Base-by-base conservation (phyloP, 2,888 invertebrate genomes). In the Micropterix aruncella region DNA sequence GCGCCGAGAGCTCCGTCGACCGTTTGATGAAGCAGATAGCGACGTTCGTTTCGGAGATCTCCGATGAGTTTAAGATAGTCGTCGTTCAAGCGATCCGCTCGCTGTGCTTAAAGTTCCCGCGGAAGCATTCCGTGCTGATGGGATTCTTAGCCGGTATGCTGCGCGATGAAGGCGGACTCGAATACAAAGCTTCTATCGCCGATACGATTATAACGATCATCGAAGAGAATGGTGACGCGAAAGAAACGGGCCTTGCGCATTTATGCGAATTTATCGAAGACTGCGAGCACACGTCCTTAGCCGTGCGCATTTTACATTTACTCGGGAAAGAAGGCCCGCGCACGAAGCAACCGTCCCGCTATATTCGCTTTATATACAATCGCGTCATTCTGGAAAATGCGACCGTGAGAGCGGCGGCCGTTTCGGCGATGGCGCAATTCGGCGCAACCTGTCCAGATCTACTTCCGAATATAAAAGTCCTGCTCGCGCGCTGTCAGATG, bases 11-110 rank as follows among this genome's bases (percentile, higher is more conserved):
- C 44, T 96, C 95, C 0, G 94, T 99, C 0, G 99, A 99, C 59
- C 78, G 99, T 44, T 69, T 99, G n/a, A 97, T 99, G 97, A 97
- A 99, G 62, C 97, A 99, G 65, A 99, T 99, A 50, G 89, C 95
- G 0, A 86, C 90, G 5, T 99, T 99, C 61, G 96, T 99, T 38
- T 91, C 91, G 0, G 99, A 99, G 67, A 99, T 99, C 51, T 93
- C 95, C 0, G 99, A 99, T 62, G 99, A 99, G 66, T 99, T 99
- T 60, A 99, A 99, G 68, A 90, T 99, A 38, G 95, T 99, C 0
- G 97, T 99, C 0, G 96, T 99, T 0, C 88, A 94, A 62, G 96
- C 87, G 1, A 85, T 87, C 41, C 71, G 88, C 52, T 83, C 93
- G 1, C 67, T 96, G 2, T 94, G 94, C 57, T 78, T 89, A 39